Evolutionary conservation across 2,888 invertebrate species (phyloP).

Genomic region (Morpho helenor): DNA sequence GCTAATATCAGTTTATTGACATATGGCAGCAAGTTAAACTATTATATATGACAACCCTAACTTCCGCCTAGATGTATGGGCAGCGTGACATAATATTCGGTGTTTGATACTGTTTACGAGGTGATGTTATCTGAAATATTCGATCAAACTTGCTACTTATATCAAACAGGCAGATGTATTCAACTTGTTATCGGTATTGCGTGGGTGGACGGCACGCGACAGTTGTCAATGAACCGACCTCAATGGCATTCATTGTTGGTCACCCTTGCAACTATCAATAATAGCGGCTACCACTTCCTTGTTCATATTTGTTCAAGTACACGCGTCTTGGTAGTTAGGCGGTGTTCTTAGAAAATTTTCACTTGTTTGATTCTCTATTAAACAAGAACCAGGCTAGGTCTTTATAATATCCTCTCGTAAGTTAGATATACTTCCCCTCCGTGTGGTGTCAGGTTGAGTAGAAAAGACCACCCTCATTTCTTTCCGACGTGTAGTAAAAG

Average conservation of each 20-base stretch:
- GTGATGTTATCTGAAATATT: slow-evolving; percentile 28
- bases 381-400: too few species aligned
- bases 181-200: slow-evolving; percentile 72
- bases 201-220: slow-evolving; percentile 61
- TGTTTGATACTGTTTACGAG: slow-evolving; percentile 22
- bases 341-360: neutral
- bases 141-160: slow-evolving; percentile 43
- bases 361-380: too few species aligned
- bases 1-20: too few species aligned
- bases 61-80: slow-evolving; percentile 15
- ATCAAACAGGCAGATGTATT: slow-evolving; percentile 69
- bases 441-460: too few species aligned
- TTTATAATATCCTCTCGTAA: too few species aligned
- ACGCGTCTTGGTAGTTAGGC: slow-evolving; percentile 25
- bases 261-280: slow-evolving; percentile 56
- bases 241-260: slow-evolving; percentile 65
- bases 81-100: slow-evolving; percentile 24
- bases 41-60: slow-evolving; percentile 6
- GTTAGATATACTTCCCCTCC: too few species aligned
- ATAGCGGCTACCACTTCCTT: slow-evolving; percentile 63
- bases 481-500: too few species aligned
- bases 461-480: too few species aligned
- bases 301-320: slow-evolving; percentile 49
- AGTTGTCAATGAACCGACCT: slow-evolving; percentile 64
- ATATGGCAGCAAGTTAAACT: too few species aligned